These are phyloP conservation scores for Scaeva pyrastri DNA, from an alignment of 2,888 invertebrate genomes.

Conservation along the genomic window DNA sequence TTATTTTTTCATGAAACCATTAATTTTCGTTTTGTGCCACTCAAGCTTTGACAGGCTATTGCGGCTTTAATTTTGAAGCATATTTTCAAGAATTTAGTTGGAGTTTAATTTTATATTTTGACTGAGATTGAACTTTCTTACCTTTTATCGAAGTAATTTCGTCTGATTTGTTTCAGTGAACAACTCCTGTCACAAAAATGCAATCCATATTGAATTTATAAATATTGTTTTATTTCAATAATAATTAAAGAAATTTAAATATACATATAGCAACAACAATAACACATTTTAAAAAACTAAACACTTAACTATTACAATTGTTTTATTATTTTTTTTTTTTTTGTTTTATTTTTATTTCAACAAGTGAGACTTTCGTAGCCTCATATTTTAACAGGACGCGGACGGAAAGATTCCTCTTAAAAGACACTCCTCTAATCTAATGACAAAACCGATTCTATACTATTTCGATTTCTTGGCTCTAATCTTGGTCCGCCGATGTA, in stretches of 20 bases:
- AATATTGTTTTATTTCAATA: background rate
- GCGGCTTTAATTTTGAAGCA: too few relatives aligned
- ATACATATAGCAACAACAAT: background rate
- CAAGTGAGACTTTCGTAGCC: constrained; percentile 14
- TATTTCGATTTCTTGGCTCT: constrained; percentile 85
- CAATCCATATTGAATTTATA: background rate
- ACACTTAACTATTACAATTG: background rate
- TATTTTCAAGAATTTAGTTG: too few relatives aligned
- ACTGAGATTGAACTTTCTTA: too few relatives aligned
- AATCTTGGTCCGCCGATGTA: constrained; percentile 88
- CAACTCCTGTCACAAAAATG: too few relatives aligned
- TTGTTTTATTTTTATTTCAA: background rate
- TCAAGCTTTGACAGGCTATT: too few relatives aligned
- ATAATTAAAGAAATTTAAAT: background rate
- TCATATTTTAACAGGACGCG: constrained; percentile 40
- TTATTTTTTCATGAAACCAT: too few relatives aligned
- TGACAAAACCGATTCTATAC: constrained; percentile 88
- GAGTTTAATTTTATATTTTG: too few relatives aligned
- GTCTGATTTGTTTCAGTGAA: too few relatives aligned
- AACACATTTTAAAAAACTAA: background rate
- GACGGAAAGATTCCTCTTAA: constrained; percentile 41
- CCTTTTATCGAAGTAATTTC: too few relatives aligned
- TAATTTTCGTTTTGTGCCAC: too few relatives aligned
- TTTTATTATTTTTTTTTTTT: too few relatives aligned
- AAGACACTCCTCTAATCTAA: constrained; percentile 85